Evolutionary conservation across 2,113 vertebrate species (phyloP).

Genomic region (Atractosteus spatula): DNA sequence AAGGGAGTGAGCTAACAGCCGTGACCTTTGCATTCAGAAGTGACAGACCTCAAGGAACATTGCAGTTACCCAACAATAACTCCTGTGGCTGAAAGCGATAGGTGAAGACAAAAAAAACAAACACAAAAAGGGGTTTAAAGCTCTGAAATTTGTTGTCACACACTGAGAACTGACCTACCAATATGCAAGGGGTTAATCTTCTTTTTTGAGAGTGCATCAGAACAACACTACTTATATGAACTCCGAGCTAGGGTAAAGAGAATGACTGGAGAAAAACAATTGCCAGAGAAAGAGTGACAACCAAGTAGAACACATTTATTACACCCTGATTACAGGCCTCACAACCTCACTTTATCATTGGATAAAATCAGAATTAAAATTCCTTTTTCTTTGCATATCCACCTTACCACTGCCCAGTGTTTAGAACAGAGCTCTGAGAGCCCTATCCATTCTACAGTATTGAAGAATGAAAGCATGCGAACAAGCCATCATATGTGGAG

Average conservation of each 20-base stretch:
- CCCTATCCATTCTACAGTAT: too few species aligned
- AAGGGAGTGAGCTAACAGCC: not conserved
- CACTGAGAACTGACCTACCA: not conserved
- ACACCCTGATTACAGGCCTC: too few species aligned
- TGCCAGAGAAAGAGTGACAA: too few species aligned
- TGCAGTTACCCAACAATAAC: not conserved
- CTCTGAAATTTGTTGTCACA: constrained; percentile 1
- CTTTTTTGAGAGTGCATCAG: not conserved
- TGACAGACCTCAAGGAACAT: not conserved
- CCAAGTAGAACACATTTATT: too few species aligned
- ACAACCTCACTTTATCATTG: too few species aligned
- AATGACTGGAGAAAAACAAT: not conserved
- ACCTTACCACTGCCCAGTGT: too few species aligned
- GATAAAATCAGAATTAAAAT: too few species aligned
- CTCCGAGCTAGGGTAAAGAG: not conserved
- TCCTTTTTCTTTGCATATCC: too few species aligned
- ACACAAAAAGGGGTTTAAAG: not conserved
- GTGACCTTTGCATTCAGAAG: not conserved
- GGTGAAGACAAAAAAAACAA: not conserved
- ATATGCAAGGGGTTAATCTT: constrained; percentile 17
- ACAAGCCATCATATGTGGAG: too few species aligned
- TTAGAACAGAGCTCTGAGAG: too few species aligned
- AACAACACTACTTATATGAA: not conserved
- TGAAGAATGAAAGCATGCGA: too few species aligned
- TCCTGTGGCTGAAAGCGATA: not conserved